These are phyloP conservation scores for Nematolebias whitei DNA, from an alignment of 2,113 vertebrate species.

Conservation along the genomic window DNA sequence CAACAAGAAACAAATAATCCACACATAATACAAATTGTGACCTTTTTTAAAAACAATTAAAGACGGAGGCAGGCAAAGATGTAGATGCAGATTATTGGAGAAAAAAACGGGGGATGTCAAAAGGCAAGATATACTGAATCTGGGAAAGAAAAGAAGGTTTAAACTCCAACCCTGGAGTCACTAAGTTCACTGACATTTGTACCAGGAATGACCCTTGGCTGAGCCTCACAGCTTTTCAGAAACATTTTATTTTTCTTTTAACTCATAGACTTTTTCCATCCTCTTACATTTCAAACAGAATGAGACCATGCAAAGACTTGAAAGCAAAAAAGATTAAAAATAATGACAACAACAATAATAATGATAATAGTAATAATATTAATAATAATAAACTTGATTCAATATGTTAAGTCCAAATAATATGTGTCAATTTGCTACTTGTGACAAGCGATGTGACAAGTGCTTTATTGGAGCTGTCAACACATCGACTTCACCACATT, in stretches of 20 bases:
- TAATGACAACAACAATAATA: no score
- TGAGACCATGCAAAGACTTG: slow-evolving; percentile 50
- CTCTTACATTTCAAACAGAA: slow-evolving; percentile 49
- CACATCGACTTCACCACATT: slow-evolving; percentile 72
- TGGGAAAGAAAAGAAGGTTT: slow-evolving; percentile 49
- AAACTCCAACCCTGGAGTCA: slow-evolving; percentile 71
- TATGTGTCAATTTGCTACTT: slow-evolving; percentile 53
- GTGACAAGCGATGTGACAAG: no score
- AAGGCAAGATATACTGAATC: slow-evolving; percentile 29
- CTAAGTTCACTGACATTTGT: slow-evolving; percentile 79
- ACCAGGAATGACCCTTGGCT: slow-evolving; percentile 57
- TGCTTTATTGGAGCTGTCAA: slow-evolving; percentile 78
- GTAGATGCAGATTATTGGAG: slow-evolving; percentile 35
- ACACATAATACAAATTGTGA: slow-evolving; percentile 65
- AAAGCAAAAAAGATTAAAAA: slow-evolving; percentile 16
- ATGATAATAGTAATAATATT: slow-evolving; percentile 9
- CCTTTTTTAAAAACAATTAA: slow-evolving; percentile 23
- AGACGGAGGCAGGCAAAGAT: slow-evolving; percentile 30
- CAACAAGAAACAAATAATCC: slow-evolving; percentile 18
- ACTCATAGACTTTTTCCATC: slow-evolving; percentile 43
- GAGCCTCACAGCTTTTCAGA: slow-evolving; percentile 61
- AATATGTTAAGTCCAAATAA: slow-evolving; percentile 36
- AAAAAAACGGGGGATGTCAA: slow-evolving; percentile 22
- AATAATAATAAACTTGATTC: slow-evolving; percentile 39
- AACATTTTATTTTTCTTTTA: slow-evolving; percentile 58